Evolutionary conservation across 2,888 invertebrate genomes (phyloP).

Genomic region (Stenoptilia bipunctidactyla): DNA sequence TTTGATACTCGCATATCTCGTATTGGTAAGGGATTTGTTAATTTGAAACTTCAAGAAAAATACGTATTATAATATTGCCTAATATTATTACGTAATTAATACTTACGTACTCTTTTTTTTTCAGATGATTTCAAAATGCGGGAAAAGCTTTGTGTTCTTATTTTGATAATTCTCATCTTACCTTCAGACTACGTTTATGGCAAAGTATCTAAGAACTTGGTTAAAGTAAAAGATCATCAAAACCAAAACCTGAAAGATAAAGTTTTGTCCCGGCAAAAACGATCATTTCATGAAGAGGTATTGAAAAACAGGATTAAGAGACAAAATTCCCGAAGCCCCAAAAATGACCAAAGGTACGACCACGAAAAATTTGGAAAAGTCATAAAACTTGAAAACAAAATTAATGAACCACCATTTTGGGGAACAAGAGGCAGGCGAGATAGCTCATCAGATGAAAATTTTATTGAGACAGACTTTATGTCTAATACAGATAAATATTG

Average conservation of each 20-base stretch:
- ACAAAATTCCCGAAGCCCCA: constrained; percentile 18
- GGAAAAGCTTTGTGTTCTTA: constrained; percentile 28
- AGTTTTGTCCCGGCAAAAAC: constrained; percentile 27
- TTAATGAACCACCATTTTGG: constrained; percentile 46
- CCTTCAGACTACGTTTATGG: constrained; percentile 33
- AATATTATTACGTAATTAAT: too few relatives aligned
- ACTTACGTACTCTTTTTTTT: too few relatives aligned
- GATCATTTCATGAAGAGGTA: constrained; percentile 35
- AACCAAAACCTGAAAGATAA: constrained; percentile 25
- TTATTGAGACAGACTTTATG: constrained; percentile 19
- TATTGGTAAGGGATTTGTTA: neutral
- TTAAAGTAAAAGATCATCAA: constrained; percentile 21
- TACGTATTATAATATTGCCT: too few relatives aligned
- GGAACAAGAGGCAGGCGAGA: constrained; percentile 45
- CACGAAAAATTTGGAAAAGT: constrained; percentile 17
- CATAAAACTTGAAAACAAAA: constrained; percentile 20
- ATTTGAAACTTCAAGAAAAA: too few relatives aligned
- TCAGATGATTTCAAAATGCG: constrained; percentile 40
- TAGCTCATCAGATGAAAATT: constrained; percentile 27
- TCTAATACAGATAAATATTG: constrained; percentile 10
- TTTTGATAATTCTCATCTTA: constrained; percentile 33
- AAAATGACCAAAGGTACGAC: constrained; percentile 15
- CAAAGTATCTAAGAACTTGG: constrained; percentile 33
- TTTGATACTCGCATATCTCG: neutral
- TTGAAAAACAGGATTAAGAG: constrained; percentile 36